Percentiles rank a stretch among this genome's conserved stretches.
These are phyloP conservation scores for Tyto alba DNA, from an alignment of 2,113 vertebrate genomes.

Conservation along the genomic window DNA sequence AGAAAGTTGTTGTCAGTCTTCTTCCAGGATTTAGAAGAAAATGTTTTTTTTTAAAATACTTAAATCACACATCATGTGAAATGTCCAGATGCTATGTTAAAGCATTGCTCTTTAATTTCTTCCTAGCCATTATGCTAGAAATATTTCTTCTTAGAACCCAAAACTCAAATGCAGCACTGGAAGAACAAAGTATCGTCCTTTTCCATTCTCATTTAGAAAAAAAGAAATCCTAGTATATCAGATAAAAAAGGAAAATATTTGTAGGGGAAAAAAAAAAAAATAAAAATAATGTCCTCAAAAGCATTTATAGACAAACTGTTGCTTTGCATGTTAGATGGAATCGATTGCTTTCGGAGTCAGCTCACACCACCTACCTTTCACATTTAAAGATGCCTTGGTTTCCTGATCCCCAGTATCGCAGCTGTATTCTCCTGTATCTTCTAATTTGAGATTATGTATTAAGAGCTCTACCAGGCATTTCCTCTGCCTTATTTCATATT, in stretches of 20 bases:
- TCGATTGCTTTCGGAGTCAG: background rate
- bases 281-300: fast-evolving
- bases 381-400: slow-evolving; percentile 48
- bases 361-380: slow-evolving; percentile 60
- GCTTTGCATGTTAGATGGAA: background rate
- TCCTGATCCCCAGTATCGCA: slow-evolving; percentile 71
- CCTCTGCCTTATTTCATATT: slow-evolving; percentile 61
- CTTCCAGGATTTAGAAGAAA: background rate
- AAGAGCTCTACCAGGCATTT: slow-evolving; percentile 43
- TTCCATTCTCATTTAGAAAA: background rate
- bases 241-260: background rate
- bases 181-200: background rate
- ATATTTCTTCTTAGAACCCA: background rate
- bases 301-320: background rate
- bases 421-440: slow-evolving; percentile 78
- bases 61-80: background rate
- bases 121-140: background rate
- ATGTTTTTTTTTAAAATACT: background rate
- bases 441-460: slow-evolving; percentile 59
- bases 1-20: fast-evolving
- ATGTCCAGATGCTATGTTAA: background rate
- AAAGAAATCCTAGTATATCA: background rate
- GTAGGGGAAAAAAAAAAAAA: background rate
- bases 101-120: background rate
- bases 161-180: background rate